These are phyloP conservation scores for Rotaria magnacalcarata DNA, from an alignment of 2,888 invertebrate genomes.

Conservation along the genomic window DNA sequence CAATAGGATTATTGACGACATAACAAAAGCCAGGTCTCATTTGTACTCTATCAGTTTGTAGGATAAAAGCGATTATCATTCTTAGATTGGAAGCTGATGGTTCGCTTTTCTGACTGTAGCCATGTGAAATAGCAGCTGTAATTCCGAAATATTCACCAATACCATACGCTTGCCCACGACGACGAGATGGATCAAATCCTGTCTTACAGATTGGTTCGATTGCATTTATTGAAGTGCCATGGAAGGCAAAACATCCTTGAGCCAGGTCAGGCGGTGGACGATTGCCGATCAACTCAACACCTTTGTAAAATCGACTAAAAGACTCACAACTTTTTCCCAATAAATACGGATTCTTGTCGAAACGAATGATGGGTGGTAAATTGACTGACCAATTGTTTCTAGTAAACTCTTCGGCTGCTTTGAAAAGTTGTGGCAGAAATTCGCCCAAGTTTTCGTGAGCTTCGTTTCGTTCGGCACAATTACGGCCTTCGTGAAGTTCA, in stretches of 20 bases:
- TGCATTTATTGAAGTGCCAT: background rate
- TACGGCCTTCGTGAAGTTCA: background rate
- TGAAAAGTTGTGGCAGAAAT: background rate
- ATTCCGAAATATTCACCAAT: slow-evolving; percentile 30
- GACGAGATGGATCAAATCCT: slow-evolving; percentile 10
- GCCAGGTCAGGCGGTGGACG: background rate
- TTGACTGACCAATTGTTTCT: background rate
- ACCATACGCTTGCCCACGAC: background rate
- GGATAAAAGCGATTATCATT: slow-evolving; percentile 15
- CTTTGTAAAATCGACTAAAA: background rate
- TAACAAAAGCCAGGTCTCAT: background rate
- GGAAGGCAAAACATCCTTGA: slow-evolving; percentile 9
- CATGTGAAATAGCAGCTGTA: background rate
- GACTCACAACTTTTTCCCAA: background rate
- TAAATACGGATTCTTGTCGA: background rate
- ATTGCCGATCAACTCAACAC: background rate
- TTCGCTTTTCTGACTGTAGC: background rate
- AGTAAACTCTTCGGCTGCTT: background rate
- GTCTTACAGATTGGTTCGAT: background rate
- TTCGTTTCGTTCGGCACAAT: background rate
- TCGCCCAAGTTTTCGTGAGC: background rate
- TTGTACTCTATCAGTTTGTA: background rate
- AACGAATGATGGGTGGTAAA: background rate
- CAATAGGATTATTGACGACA: slow-evolving; percentile 20
- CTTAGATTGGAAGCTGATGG: background rate